These are phyloP conservation scores for Hippocampus guttulatus DNA, from an alignment of 2,113 vertebrate species.

Conservation along the genomic window DNA sequence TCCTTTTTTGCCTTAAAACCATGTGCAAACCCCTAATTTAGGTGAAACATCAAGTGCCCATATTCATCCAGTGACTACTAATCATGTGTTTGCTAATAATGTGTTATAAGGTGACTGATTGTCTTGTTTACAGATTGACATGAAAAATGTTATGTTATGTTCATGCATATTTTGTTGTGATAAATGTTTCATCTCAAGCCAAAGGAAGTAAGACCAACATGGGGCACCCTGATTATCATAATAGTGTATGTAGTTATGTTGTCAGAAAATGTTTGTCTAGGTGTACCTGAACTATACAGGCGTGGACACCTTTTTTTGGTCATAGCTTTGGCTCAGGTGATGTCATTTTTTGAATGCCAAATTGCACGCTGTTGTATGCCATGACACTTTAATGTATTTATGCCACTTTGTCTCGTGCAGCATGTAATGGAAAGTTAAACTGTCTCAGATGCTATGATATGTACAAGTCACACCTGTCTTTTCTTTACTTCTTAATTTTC, in stretches of 20 bases:
- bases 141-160: not conserved
- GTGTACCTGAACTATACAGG: not conserved
- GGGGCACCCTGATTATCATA: not conserved
- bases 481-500: not conserved
- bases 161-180: not conserved
- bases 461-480: not conserved
- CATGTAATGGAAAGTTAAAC: not conserved
- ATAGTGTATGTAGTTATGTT: not conserved
- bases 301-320: not conserved
- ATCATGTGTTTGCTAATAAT: not conserved
- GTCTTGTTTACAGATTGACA: not conserved
- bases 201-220: not conserved
- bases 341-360: not conserved
- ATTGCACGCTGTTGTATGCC: slow-evolving; percentile 2
- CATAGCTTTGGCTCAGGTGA: not conserved
- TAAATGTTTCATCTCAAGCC: not conserved
- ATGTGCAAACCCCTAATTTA: not conserved
- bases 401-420: slow-evolving; percentile 8
- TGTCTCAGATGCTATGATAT: not conserved
- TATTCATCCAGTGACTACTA: not conserved
- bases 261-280: not conserved
- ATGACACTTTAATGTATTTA: not conserved
- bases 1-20: not conserved
- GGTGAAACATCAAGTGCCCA: not conserved
- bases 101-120: not conserved